Evolutionary conservation across 1,140 invertebrate genomes (phyloP), one percentile per base, ranked within the genome.

Genomic region (Pseudomyrmex gracilis): DNA sequence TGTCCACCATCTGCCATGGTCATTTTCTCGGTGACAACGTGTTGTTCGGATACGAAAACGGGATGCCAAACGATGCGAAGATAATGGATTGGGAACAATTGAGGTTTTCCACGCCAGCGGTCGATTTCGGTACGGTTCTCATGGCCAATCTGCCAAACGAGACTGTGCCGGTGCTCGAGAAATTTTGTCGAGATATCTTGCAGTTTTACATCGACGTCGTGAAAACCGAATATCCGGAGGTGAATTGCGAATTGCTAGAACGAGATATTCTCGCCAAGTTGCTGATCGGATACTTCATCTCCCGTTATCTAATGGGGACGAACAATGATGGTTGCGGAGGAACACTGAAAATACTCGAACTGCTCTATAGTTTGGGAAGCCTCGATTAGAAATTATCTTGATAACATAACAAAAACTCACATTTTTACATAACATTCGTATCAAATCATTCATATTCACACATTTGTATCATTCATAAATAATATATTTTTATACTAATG

Each of bases 1-100:
- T 89, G n/a, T 76, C 84, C 8, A 92, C 89, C 13, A 89, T 93
- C 61, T 93, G 91, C 55, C 91, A 94, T 64, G 93, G 92, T 49
- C 84, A 89, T 84, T 80, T 94, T 10, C 82, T 88, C 51, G 76
- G 70, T 10, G 90, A 91, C 58, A 93, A 93, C 73, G 86, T 93
- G 10, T 83, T 93, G 76, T 93, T 93, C 85, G 90, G 85, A 64
- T 90, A 92, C 73, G 66, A 91, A 53, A 73, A 87, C 53, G 89
- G 73, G 7, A 85, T 77, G 55, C 90, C 92, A 5, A 80, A 89
- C 7, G 90, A 91, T 43, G 87, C 91, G 5, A 89, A 85, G 57
- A 68, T 93, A 7, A 77, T 93, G 17, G 93, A 93, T 73, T 91
- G 93, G 90, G 91, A 92, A 64, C 82, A 87, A 45, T 85, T 91